These are phyloP conservation scores for Sericinus montela DNA, from an alignment of 2,888 invertebrate genomes.

Conservation along the genomic window DNA sequence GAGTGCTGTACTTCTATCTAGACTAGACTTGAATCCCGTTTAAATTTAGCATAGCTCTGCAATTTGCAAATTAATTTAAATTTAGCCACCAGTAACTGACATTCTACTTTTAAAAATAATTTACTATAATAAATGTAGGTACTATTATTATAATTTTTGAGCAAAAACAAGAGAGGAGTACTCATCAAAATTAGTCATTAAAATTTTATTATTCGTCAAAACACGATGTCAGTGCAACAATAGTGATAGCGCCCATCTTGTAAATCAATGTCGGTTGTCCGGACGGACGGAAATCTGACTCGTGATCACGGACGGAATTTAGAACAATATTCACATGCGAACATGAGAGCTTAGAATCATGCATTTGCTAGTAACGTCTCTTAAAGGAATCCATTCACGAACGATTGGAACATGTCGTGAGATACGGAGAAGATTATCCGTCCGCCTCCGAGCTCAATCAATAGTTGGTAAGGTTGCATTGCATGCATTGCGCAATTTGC, in stretches of 20 bases:
- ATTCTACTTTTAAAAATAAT: no score
- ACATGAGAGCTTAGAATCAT: background rate
- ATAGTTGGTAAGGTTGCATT: conserved; percentile 9
- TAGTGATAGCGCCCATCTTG: conserved; percentile 19
- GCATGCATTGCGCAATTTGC: conserved; percentile 60
- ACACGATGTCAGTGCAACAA: background rate
- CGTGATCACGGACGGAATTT: conserved; percentile 12
- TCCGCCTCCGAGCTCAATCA: conserved; percentile 13
- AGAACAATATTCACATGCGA: background rate
- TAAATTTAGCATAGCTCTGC: no score
- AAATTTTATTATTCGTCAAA: no score
- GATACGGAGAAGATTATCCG: conserved; percentile 54
- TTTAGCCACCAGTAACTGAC: no score
- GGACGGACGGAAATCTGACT: conserved; percentile 15
- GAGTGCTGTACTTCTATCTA: conserved; percentile 34
- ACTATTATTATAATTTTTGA: no score
- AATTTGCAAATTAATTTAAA: no score
- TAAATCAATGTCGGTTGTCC: conserved; percentile 1
- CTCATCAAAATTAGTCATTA: no score
- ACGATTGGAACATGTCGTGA: conserved; percentile 39
- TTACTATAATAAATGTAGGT: no score
- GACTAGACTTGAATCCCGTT: conserved; percentile 31
- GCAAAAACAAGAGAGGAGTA: no score
- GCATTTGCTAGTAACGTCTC: background rate
- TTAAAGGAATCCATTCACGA: conserved; percentile 51